These are phyloP conservation scores for Charadrius vociferus DNA, from an alignment of 2,113 vertebrate genomes.

Conservation along the genomic window DNA sequence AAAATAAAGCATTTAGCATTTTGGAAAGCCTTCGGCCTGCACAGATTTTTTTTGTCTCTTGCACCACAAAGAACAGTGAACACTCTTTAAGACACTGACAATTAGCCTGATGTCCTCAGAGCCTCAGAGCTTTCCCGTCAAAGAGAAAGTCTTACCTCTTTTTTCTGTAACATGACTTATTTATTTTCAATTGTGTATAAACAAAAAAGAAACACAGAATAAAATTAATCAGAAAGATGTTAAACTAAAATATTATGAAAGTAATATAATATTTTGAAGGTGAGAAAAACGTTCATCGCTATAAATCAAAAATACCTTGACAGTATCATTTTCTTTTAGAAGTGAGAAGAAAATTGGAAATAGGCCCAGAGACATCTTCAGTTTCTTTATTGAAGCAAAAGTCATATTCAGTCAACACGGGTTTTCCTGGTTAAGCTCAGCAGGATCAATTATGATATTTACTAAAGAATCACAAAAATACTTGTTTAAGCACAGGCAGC, in stretches of 20 bases:
- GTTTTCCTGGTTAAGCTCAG: constrained; percentile 9
- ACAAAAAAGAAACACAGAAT: not conserved
- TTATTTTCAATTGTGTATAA: not conserved
- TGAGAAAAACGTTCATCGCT: not conserved
- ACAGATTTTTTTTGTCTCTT: not conserved
- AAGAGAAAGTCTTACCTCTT: not conserved
- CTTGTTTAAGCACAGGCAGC: not conserved
- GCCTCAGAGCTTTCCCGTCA: not conserved
- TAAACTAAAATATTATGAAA: not conserved
- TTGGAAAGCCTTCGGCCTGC: not conserved
- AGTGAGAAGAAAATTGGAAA: not conserved
- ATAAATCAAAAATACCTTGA: constrained; percentile 10
- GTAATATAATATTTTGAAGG: not conserved
- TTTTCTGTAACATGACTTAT: not conserved
- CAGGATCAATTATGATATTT: not conserved
- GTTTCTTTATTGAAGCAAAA: constrained; percentile 31
- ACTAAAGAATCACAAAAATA: not conserved
- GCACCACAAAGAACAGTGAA: not conserved
- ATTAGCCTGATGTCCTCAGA: not conserved
- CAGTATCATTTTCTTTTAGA: not conserved
- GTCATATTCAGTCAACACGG: not conserved
- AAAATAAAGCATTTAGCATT: not conserved
- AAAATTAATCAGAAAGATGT: not conserved
- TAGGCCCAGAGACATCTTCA: constrained; percentile 10
- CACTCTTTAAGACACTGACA: not conserved